Base-by-base conservation (phyloP, 2,797 vertebrate genomes). In the Chloroceryle inda region DNA sequence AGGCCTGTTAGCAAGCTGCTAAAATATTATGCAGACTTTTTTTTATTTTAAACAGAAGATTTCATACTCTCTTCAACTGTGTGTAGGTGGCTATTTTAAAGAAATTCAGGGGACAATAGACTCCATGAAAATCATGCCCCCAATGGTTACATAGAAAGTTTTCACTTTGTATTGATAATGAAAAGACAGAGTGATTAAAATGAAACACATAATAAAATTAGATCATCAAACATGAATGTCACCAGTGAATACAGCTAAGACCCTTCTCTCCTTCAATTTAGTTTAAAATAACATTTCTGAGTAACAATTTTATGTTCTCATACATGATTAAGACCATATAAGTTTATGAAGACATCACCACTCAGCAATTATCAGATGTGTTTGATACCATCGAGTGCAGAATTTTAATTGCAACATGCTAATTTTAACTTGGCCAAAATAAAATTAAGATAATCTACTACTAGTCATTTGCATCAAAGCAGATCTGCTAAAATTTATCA, bases 1-100 rank as follows among this genome's bases (percentile, higher is more conserved):
- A 98, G 95, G 94, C 94, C 97, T 96, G 96, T 98, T 98, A 98
- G 97, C 94, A 96, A 96, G 95, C 86, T 82, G 92, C 89, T 94
- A 96, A 50, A 91, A 83, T 71, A 87, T 83, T 85, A 95, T 27
- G 62, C 50, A 68, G 71, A 76, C 33, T 86, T 58, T 79, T 79
- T 35, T 94, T 85, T 44, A 61, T 44, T 52, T 73, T 77, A 50
- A 96, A 92, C 15, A 77, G 68, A 86, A 35, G 17, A 52, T 68
- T 88, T 85, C 78, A 42, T 81, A 93, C 74, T 45, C 52, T 56
- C 16, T 37, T 55, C 44, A 58, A 1, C 10, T 71, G 21, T 21
- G 12, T 52, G 29, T 11, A 62, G 24, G 38, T 50, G 19, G 16
- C 18, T 79, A 31, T n/a, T 94, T 78, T 26, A 49, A 71, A 85